A percentile compares a stretch with the other conserved stretches of the same genome.
Evolutionary conservation across 2,113 vertebrate genomes (phyloP).

Genomic region (Seriola aureovittata): DNA sequence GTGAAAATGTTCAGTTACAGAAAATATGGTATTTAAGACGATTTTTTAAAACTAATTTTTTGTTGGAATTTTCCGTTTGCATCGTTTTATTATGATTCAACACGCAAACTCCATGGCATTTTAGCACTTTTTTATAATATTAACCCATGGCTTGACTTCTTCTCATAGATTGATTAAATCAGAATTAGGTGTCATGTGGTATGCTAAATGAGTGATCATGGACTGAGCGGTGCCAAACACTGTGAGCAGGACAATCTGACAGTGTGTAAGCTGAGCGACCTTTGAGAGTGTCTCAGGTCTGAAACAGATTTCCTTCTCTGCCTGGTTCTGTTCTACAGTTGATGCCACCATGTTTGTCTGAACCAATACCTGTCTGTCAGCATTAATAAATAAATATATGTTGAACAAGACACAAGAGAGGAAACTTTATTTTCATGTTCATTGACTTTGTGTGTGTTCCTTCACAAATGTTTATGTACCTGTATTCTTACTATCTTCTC

Average conservation of each 20-base stretch:
- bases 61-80: slow-evolving; percentile 7
- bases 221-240: slow-evolving; percentile 30
- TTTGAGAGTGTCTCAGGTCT: slow-evolving; percentile 22
- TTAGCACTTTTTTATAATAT: background rate
- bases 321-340: slow-evolving; percentile 58
- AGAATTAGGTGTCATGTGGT: slow-evolving; percentile 7
- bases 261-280: slow-evolving; percentile 5
- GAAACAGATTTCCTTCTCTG: slow-evolving; percentile 45
- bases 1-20: background rate
- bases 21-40: background rate
- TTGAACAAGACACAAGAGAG: slow-evolving; percentile 19
- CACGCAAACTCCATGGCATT: background rate
- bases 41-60: background rate
- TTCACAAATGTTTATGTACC: background rate
- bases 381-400: slow-evolving; percentile 68
- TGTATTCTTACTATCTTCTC: background rate
- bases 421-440: background rate
- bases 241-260: slow-evolving; percentile 55
- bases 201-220: background rate
- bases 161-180: slow-evolving; percentile 1
- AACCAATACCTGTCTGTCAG: slow-evolving; percentile 67
- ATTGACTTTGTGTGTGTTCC: background rate
- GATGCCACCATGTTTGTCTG: slow-evolving; percentile 66
- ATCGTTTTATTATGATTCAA: background rate
- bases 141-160: background rate